Conservation (phyloP, 2,797 vertebrate genomes). For the Sebastes trivittatus region DNA sequence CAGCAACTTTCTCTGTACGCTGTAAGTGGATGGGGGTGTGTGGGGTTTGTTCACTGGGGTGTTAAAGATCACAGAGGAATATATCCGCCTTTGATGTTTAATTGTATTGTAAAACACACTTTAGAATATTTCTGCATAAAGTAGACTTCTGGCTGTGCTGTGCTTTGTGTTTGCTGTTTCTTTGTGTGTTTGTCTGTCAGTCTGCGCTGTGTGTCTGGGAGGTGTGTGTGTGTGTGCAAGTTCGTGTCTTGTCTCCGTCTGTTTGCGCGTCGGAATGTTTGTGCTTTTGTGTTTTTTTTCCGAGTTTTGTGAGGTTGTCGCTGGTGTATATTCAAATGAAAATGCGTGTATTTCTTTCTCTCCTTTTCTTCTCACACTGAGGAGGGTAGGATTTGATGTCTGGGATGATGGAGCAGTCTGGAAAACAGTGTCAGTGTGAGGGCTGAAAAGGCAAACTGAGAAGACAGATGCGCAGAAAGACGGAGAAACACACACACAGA, state of each 20-base stretch:
- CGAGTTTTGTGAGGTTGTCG: conserved; percentile 75
- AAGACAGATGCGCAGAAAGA: conserved; percentile 63
- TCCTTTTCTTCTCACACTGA: conserved; percentile 62
- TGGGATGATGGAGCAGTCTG: conserved; percentile 74
- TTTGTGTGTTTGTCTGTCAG: conserved; percentile 77
- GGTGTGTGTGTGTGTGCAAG: conserved; percentile 35
- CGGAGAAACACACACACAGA: conserved; percentile 15
- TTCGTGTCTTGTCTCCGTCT: conserved; percentile 65
- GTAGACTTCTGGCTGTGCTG: conserved; percentile 77
- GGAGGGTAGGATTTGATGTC: conserved; percentile 74
- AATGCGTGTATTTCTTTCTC: conserved; percentile 61
- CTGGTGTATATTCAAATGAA: conserved; percentile 77
- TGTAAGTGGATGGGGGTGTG: conserved; percentile 76
- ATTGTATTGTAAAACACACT: conserved; percentile 88
- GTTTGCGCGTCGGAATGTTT: conserved; percentile 70
- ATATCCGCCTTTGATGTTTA: conserved; percentile 87
- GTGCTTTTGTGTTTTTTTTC: conserved; percentile 61
- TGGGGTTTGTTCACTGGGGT: conserved; percentile 81
- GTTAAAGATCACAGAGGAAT: conserved; percentile 86
- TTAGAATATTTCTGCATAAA: conserved; percentile 88
- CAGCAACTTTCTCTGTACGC: conserved; percentile 78
- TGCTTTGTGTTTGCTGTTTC: conserved; percentile 79
- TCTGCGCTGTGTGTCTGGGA: conserved; percentile 63
- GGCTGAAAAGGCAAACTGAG: conserved; percentile 71
- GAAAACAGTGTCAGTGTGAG: conserved; percentile 73